These are phyloP conservation scores for Conops quadrifasciatus DNA, from an alignment of 2,888 invertebrate species.

Conservation along the genomic window DNA sequence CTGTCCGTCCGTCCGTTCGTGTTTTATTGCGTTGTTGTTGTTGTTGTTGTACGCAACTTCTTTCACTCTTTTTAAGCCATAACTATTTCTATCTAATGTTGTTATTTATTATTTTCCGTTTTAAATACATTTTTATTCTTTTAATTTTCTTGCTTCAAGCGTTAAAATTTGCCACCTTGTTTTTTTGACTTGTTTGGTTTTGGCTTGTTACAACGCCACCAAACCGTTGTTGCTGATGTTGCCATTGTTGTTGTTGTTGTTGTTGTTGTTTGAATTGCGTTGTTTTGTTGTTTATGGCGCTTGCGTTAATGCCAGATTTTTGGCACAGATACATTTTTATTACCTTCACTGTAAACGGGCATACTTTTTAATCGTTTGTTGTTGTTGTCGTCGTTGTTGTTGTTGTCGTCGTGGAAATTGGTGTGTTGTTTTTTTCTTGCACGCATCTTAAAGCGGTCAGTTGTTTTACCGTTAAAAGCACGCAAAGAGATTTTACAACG, in stretches of 20 bases:
- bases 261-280: too few species aligned
- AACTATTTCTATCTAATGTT: too few species aligned
- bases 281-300: neutral
- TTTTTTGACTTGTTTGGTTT: conserved; percentile 1
- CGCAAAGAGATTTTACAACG: conserved; percentile 34
- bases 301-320: conserved; percentile 18
- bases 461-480: conserved; percentile 40
- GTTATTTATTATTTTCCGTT: neutral
- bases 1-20: neutral
- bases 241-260: conserved; percentile 5
- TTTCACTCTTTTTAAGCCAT: too few species aligned
- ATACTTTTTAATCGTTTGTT: neutral
- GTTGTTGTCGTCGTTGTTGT: neutral
- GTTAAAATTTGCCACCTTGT: conserved; percentile 10
- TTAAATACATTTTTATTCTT: neutral
- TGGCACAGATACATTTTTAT: conserved; percentile 30
- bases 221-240: too few species aligned
- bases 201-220: neutral
- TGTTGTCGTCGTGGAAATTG: too few species aligned
- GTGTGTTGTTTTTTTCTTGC: too few species aligned
- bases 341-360: conserved; percentile 23
- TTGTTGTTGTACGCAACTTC: too few species aligned
- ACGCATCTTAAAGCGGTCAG: conserved; percentile 23
- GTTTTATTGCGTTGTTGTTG: too few species aligned
- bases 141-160: conserved; percentile 13